Evolutionary conservation across 2,888 invertebrate species (phyloP).

Genomic region (Tanytarsus gracilentus): DNA sequence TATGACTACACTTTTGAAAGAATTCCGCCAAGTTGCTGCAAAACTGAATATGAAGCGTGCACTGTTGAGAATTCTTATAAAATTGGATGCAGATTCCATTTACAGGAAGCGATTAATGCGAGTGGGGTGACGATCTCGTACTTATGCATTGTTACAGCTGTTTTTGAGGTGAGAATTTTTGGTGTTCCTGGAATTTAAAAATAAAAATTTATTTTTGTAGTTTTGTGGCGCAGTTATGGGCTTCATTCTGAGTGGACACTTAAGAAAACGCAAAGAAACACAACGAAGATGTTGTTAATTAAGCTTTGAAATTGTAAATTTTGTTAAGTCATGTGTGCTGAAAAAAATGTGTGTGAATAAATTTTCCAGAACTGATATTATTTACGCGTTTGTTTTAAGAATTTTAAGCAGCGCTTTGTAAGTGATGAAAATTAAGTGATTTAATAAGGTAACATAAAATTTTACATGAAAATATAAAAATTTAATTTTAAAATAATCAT

Average conservation of each 20-base stretch:
- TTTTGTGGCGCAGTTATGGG: slow-evolving; percentile 1
- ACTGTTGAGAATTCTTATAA: background rate
- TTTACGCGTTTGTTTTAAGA: too few relatives aligned
- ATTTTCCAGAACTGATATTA: too few relatives aligned
- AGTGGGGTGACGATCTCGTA: slow-evolving; percentile 5
- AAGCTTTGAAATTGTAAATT: background rate
- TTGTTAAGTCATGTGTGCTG: background rate
- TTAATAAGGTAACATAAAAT: too few relatives aligned
- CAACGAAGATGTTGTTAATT: background rate
- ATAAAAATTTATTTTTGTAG: background rate
- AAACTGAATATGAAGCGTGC: background rate
- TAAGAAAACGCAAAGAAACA: background rate
- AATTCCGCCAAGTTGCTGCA: slow-evolving; percentile 13
- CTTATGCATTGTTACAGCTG: background rate
- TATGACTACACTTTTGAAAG: slow-evolving; percentile 5
- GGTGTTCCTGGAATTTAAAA: background rate
- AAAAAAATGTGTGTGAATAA: background rate
- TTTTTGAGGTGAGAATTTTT: slow-evolving; percentile 7
- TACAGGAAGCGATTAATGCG: slow-evolving; percentile 4
- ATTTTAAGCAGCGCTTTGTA: too few relatives aligned
- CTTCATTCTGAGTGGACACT: slow-evolving; percentile 5
- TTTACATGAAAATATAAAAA: too few relatives aligned
- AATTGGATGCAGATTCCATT: background rate
- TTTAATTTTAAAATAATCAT: too few relatives aligned
- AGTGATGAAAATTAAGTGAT: too few relatives aligned